Evolutionary conservation across 2,888 invertebrate genomes (phyloP), one percentile per base, ranked within the genome.

Genomic region (Ernsta delagoae): DNA sequence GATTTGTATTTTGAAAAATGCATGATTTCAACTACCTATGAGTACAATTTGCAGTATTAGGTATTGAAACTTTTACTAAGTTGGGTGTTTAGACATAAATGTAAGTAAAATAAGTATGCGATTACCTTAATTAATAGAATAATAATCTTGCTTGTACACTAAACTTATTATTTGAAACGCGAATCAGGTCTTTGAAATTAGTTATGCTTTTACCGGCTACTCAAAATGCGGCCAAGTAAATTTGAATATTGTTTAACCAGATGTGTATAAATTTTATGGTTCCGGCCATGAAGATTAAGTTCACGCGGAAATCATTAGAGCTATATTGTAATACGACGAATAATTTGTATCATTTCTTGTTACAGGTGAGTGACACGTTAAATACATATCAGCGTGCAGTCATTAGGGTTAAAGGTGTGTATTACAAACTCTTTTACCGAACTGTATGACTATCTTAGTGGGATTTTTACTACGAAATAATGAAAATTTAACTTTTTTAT

Each of bases 331-430:
- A 74, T 75, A 76, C 77, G 70, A 77, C 71, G 76, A 70, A 74
- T 64, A 62, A 74, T 68, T 73, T 56, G 67, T 76, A 53, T 74
- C 76, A 70, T 81, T 74, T 77, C 75, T 86, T 85, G 81, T 90
- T 92, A 77, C 90, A 92, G 92, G 92, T 92, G 79, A 91, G 92
- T 90, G 73, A 73, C 72, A 73, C 65, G 36, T 45, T 68, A n/a
- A 9, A 48, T 62, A 31, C 24, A 57, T 65, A 24, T 59, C 8
- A 41, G 24, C 36, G 45, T 36, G 61, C 56, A 8, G 39, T 24
- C 9, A 39, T 39, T 39, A 45, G 9, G 36, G 6, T 31, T 11
- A 39, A 48, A 68, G 68, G 68, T 68, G 48, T 62, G 68, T 62
- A 67, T 56, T n/a, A 50, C 24, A 53, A 53, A 53, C 5, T 16